Evolutionary conservation across 2,797 vertebrate genomes (phyloP).

Genomic region (Falco berigora): DNA sequence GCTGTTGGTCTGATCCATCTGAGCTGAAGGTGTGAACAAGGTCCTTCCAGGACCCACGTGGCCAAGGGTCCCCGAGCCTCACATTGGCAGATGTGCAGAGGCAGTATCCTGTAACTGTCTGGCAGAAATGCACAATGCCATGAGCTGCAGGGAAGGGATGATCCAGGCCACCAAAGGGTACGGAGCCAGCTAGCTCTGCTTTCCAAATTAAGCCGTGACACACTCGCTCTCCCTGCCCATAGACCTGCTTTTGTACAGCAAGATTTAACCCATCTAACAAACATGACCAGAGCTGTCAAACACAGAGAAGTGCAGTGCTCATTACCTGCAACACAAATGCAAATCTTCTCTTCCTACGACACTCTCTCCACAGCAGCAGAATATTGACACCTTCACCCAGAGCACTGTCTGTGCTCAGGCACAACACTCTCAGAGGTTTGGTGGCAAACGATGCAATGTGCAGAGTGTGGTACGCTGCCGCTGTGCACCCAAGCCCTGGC

Average conservation of each 20-base stretch:
- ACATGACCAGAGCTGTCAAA: not conserved
- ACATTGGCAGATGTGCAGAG: not conserved
- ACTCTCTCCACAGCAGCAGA: not conserved
- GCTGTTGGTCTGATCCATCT: not conserved
- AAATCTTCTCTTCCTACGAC: not conserved
- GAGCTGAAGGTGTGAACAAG: not conserved
- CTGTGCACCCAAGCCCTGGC: not conserved
- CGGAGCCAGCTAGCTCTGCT: not conserved
- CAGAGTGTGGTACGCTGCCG: not conserved
- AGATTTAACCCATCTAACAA: not conserved
- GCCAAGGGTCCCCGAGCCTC: not conserved
- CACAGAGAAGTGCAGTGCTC: not conserved
- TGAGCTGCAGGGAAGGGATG: not conserved
- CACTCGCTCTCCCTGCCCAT: not conserved
- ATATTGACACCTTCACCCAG: not conserved
- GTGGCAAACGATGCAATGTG: not conserved
- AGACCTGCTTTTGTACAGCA: not conserved
- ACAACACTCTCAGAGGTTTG: not conserved
- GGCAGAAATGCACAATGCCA: rapidly evolving
- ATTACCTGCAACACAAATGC: not conserved
- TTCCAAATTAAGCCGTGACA: not conserved
- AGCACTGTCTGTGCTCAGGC: not conserved
- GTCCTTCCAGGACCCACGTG: not conserved
- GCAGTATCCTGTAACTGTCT: not conserved
- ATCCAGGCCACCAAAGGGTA: not conserved